Conservation (phyloP, 1,140 invertebrate species). For the Batillaria attramentaria region DNA sequence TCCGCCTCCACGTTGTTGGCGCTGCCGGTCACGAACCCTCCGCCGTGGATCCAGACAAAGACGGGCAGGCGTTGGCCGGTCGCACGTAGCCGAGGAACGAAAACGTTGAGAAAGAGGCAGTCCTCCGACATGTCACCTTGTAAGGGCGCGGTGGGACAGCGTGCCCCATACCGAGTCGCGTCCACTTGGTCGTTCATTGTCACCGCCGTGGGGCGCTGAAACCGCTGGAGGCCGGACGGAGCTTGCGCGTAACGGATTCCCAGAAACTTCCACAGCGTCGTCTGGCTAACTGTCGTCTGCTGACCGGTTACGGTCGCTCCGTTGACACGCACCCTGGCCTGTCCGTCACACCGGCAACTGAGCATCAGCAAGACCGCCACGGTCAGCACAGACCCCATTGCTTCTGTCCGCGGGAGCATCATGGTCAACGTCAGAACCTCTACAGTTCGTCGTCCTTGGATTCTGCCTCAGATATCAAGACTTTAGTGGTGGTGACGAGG, state of each 20-base stretch:
- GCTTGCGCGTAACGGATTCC: slow-evolving; percentile 30
- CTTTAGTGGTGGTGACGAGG: too few relatives aligned
- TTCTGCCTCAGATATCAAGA: too few relatives aligned
- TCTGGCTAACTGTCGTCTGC: too few relatives aligned
- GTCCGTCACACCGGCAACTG: too few relatives aligned
- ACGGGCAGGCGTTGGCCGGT: slow-evolving; percentile 23
- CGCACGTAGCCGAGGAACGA: not conserved
- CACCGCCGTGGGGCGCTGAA: not conserved
- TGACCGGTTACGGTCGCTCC: too few relatives aligned
- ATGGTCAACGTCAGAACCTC: too few relatives aligned
- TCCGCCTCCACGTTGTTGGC: slow-evolving; percentile 58
- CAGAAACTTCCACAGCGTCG: too few relatives aligned
- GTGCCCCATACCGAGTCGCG: slow-evolving; percentile 13
- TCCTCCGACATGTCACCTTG: slow-evolving; percentile 41
- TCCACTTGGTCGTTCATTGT: not conserved
- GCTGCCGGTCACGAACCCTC: slow-evolving; percentile 40
- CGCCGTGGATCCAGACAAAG: slow-evolving; percentile 50
- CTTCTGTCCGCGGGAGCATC: too few relatives aligned
- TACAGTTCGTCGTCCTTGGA: too few relatives aligned
- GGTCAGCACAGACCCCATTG: too few relatives aligned
- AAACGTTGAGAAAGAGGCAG: slow-evolving; percentile 56
- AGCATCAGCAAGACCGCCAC: too few relatives aligned
- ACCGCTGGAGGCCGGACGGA: slow-evolving; percentile 5
- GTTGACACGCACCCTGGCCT: too few relatives aligned
- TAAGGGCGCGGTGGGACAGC: not conserved